Base-by-base conservation (phyloP, 2,113 vertebrate genomes). In the Colossoma macropomum region DNA sequence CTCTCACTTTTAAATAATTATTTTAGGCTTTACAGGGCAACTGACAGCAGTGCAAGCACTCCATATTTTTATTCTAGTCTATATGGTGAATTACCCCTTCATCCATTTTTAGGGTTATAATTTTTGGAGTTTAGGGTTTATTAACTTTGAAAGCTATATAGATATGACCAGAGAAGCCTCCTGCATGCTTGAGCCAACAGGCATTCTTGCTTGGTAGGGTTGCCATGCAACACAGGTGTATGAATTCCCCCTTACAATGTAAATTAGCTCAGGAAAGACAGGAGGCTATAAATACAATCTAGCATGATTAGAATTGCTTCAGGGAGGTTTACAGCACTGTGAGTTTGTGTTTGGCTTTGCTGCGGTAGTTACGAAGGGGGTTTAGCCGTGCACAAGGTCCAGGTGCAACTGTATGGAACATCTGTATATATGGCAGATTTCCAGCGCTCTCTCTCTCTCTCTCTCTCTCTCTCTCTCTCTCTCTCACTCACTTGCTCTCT, bases 341-440 rank as follows among this genome's bases (percentile, higher is more conserved):
- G 28, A 45, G 30, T n/a, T 21, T n/a, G 21, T n/a, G 17, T 75
- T 41, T 50, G 48, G 70, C 45, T 45, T 65, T 32, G 78, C 77
- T 73, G 75, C 80, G 62, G 54, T 77, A 41, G 41, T 68, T 66
- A 75, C 38, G 19, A 17, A 17, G 15, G 27, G 68, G 62, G 66
- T 60, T 82, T 69, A 77, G 69, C 28, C 6, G 68, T 25, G 59
- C 74, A 77, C 84, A 79, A 74, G 83, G 82, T n/a, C n/a, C 82
- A 86, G 83, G 82, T 90, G 88, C 76, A 60, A 68, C 77, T 71
- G 41, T 60, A 86, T 75, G 66, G 41, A 87, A 77, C 92, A 92
- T 93, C 90, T 94, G 91, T 77, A 86, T 7, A 15, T 4, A 62
- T 89, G 91, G 90, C 90, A 87, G 66, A 16, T 16, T 9, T 88